These are phyloP conservation scores for Promerops cafer DNA, from an alignment of 2,113 vertebrate genomes.

Conservation along the genomic window DNA sequence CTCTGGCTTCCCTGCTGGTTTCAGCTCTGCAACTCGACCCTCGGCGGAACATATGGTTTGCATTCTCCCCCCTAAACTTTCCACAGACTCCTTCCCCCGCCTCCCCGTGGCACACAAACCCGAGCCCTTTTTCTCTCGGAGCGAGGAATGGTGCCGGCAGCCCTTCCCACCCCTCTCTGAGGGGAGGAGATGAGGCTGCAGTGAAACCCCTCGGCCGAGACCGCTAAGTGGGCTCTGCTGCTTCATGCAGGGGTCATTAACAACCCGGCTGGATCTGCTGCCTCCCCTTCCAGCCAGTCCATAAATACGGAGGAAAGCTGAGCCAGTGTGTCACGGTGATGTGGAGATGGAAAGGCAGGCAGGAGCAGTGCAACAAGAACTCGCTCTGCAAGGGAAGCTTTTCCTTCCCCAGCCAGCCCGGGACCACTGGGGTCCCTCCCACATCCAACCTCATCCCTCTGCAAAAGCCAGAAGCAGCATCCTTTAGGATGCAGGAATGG, in stretches of 20 bases:
- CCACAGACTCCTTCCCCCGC: background rate
- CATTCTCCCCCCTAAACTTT: background rate
- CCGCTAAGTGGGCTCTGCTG: background rate
- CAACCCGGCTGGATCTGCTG: background rate
- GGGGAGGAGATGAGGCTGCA: background rate
- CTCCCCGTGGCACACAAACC: background rate
- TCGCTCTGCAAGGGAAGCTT: background rate
- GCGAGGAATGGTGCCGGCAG: accelerated
- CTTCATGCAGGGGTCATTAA: slow-evolving; percentile 29
- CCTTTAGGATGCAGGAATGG: background rate
- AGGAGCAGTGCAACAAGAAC: background rate
- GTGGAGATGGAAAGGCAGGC: background rate
- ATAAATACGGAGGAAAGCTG: slow-evolving; percentile 27
- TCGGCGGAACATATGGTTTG: background rate
- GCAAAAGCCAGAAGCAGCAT: background rate
- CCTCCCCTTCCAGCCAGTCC: background rate
- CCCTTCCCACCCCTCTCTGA: background rate
- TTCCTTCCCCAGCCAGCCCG: background rate
- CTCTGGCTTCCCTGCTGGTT: background rate
- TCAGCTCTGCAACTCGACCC: slow-evolving; percentile 22
- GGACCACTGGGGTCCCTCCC: background rate
- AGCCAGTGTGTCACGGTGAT: background rate
- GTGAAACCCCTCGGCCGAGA: slow-evolving; percentile 14
- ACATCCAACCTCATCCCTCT: background rate
- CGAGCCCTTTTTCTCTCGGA: background rate